Evolutionary conservation across 2,888 invertebrate species (phyloP), one percentile per base, ranked within the genome.

Genomic region (Apotomis betuletana): DNA sequence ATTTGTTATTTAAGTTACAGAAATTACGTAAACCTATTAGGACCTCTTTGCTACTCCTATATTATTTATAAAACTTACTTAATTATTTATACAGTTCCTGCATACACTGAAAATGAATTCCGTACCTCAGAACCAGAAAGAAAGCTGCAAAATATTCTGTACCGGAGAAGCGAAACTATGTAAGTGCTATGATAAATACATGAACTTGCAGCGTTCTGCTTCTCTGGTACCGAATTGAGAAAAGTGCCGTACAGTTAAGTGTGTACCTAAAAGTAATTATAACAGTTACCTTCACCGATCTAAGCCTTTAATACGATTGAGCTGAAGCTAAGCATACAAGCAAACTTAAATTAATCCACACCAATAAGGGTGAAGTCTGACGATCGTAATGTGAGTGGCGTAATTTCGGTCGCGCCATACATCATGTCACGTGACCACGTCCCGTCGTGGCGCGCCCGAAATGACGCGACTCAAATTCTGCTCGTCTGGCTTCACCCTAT

Each of bases 241-340:
- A 27, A 27, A 27, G 27, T 27, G 27, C 27, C 27, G 2, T 27
- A 27, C 27, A 27, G 27, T 27, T 2, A 27, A 27, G 10, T 51
- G 49, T 46, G 46, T 61, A 5, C n/a, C 49, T 27, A 27, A 61
- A 13, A 13, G 15, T 70, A 73, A 57, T 73, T 61, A 75, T 76
- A 72, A 54, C 75, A 74, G 52, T 62, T 8, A 63, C 74, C 77
- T 75, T 70, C 79, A 76, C 77, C 70, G 62, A 58, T 13, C 27
- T 44, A 62, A 52, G 67, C 63, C 51, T 49, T 13, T 13, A 41
- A 41, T 38, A 15, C 5, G 59, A 9, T 52, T 38, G 65, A 55
- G 70, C 65, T 60, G 15, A 70, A 70, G 70, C 70, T 15, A 70
- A 67, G 60, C 70, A 65, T 51, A 59, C 46, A 65, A 65, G 60